Conservation (phyloP, 2,888 invertebrate genomes). For the Troilus luridus region DNA sequence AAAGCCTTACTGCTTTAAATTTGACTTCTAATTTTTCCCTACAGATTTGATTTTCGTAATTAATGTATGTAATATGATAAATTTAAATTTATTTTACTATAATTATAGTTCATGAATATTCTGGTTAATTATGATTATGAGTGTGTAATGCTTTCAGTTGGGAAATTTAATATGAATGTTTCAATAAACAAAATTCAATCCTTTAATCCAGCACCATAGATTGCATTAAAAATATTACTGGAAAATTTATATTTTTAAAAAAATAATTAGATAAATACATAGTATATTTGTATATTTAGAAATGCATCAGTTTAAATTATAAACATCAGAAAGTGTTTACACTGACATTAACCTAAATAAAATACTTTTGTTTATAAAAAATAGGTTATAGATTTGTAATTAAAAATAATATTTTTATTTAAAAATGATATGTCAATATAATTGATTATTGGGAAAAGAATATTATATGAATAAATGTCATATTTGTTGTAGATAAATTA, state of each 20-base stretch:
- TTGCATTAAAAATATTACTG: background rate
- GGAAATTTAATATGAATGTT: background rate
- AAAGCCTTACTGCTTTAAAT: background rate
- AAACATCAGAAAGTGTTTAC: background rate
- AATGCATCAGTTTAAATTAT: slow-evolving; percentile 40
- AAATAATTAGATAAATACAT: slow-evolving; percentile 35
- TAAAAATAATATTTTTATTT: slow-evolving; percentile 37
- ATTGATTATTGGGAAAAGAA: slow-evolving; percentile 39
- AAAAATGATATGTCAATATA: slow-evolving; percentile 31
- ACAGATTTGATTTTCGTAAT: background rate
- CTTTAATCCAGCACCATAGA: background rate
- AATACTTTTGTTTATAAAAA: slow-evolving; percentile 2
- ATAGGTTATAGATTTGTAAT: background rate
- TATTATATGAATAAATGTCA: slow-evolving; percentile 6
- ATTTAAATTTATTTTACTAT: slow-evolving; percentile 2
- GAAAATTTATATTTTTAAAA: slow-evolving; percentile 14
- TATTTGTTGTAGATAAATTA: slow-evolving; percentile 6
- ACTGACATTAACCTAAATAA: background rate
- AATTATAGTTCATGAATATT: background rate
- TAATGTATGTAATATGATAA: background rate
- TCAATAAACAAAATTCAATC: background rate
- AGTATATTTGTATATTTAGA: slow-evolving; percentile 28
- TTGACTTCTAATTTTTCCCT: background rate
- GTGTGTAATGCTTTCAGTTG: background rate
- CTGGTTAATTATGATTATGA: background rate